Evolutionary conservation across 2,888 invertebrate species (phyloP).

Genomic region (Meta bourneti): DNA sequence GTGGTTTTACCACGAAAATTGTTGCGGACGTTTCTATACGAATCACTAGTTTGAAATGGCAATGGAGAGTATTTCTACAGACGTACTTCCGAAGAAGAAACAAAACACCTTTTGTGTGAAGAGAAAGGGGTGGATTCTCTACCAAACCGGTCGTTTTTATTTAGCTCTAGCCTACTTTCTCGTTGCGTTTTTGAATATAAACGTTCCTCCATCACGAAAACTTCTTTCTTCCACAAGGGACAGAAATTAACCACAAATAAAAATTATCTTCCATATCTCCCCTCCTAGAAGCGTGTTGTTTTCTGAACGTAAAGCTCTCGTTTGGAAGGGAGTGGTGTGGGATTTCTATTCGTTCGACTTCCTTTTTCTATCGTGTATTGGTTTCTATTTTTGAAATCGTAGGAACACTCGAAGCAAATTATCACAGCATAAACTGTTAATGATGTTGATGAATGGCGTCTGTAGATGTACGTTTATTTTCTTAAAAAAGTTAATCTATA

Average conservation of each 20-base stretch:
- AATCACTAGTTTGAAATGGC: too few species aligned
- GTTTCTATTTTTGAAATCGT: too few species aligned
- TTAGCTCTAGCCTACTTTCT: constrained; percentile 57
- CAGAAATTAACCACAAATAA: constrained; percentile 4
- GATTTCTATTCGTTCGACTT: background rate
- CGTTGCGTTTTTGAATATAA: constrained; percentile 38
- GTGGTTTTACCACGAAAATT: too few species aligned
- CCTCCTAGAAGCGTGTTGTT: constrained; percentile 24
- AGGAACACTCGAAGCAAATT: too few species aligned
- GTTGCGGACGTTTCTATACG: too few species aligned
- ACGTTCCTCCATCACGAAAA: constrained; percentile 43
- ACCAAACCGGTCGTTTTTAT: constrained; percentile 61
- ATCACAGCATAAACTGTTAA: too few species aligned
- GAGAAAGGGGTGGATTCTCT: constrained; percentile 27
- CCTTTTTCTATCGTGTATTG: background rate
- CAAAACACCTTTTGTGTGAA: background rate
- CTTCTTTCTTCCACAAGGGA: constrained; percentile 6
- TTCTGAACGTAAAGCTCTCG: constrained; percentile 22
- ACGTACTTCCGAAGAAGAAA: background rate
- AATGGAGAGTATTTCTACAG: too few species aligned
- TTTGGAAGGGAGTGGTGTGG: constrained; percentile 21
- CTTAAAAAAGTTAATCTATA: too few species aligned
- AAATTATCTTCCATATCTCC: background rate
- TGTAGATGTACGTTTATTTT: too few species aligned
- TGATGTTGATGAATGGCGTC: too few species aligned